Base-by-base conservation (phyloP, 2,888 invertebrate species). In the Antitype chi region DNA sequence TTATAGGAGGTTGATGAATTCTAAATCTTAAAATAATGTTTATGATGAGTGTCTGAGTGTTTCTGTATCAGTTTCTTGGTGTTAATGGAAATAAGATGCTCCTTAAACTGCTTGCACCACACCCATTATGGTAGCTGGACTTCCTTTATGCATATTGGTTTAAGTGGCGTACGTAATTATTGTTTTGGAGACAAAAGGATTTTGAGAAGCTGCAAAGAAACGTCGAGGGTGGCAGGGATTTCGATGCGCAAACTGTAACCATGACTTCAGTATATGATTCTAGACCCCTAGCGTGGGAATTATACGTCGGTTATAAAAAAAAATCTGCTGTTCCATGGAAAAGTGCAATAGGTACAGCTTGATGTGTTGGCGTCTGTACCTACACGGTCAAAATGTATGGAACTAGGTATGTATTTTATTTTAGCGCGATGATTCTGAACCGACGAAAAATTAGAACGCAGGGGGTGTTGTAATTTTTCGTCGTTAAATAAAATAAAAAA, bases 1-100 rank as follows among this genome's bases (percentile, higher is more conserved):
- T 87, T 87, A 88, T 83, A 79, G 82, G 76, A 78, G 75, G 68
- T 75, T 82, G 76, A 79, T 79, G 87, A 74, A 83, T 85, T 82
- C 78, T 81, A 81, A 88, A 88, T 88, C 73, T 87, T 57, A 70
- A 80, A 80, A 88, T 86, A 84, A 86, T 82, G 80, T 78, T 86
- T 80, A 86, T 81, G 75, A 80, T 78, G 75, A 84, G 72, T 72
- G 73, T 32, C 70, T 70, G 71, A 78, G 72, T 74, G 85, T 82
- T 77, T 85, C 78, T 78, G 72, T 85, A 82, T 85, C 86, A 78
- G 59, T 78, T 80, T 80, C 60, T 68, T 76, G 55, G 76, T 71
- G 70, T 53, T 86, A 83, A 85, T 86, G 85, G 77, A 68, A 55
- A 72, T 74, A 80, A 80, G 76, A 77, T 70, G 73, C 68, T 69